Percentiles rank a stretch among this genome's conserved stretches.
phyloP scores from a whole-genome alignment of 1,140 invertebrate species.

The Diorhabda carinulata region DNA sequence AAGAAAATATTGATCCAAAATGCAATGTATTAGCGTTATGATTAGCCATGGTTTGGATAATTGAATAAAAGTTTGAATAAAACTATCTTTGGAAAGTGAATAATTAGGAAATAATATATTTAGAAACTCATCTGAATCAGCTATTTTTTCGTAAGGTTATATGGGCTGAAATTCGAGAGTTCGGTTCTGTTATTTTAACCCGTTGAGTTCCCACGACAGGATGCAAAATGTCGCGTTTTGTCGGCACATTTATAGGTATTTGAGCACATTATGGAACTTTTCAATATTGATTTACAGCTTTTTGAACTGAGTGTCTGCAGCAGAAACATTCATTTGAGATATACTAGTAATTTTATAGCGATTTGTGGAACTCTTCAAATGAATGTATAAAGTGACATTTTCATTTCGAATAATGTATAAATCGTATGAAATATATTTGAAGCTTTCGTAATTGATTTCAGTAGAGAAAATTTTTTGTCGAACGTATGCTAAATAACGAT shows the following conservation, averaged over 20 bases:
- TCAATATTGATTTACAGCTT: constrained; percentile 11
- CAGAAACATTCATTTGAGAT: background rate
- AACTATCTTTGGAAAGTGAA: too few species aligned
- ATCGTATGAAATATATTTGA: too few species aligned
- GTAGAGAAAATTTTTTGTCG: too few species aligned
- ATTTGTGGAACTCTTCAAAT: background rate
- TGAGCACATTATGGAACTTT: constrained; percentile 19
- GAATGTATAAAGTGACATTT: background rate
- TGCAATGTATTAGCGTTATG: too few species aligned
- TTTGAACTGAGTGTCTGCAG: constrained; percentile 9
- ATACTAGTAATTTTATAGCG: background rate
- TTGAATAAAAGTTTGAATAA: too few species aligned
- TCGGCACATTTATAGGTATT: constrained; percentile 17
- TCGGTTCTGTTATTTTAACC: background rate
- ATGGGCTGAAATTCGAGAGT: background rate
- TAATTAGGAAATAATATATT: too few species aligned
- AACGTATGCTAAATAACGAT: too few species aligned
- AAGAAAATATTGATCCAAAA: too few species aligned
- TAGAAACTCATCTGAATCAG: too few species aligned
- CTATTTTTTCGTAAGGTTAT: too few species aligned
- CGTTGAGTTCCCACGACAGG: constrained; percentile 3
- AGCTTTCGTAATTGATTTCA: too few species aligned
- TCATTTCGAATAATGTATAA: background rate
- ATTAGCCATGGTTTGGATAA: too few species aligned
- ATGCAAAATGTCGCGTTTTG: constrained; percentile 18